phyloP scores from a whole-genome alignment of 2,888 invertebrate genomes.

The Polymixis flavicincta region DNA sequence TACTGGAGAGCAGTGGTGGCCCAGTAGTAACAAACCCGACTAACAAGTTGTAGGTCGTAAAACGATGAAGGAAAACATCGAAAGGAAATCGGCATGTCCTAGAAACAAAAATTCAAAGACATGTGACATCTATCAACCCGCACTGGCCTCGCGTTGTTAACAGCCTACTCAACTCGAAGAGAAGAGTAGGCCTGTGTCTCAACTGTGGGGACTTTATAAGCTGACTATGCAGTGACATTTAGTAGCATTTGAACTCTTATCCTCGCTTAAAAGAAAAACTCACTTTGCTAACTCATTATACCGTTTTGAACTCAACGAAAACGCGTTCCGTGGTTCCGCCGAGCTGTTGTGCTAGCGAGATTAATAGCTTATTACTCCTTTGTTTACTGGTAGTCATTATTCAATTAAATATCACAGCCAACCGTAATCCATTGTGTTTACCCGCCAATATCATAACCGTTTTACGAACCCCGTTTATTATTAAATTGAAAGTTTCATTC shows the following conservation, averaged over 20 bases:
- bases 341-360: conserved; percentile 63
- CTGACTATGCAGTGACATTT: too few species aligned
- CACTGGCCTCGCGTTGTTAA: too few species aligned
- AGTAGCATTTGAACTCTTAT: too few species aligned
- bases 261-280: neutral
- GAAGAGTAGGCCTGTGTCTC: too few species aligned
- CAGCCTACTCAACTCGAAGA: too few species aligned
- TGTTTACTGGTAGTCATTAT: conserved; percentile 79
- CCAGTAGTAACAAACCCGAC: too few species aligned
- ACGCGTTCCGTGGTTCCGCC: conserved; percentile 37
- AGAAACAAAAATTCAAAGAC: too few species aligned
- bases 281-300: neutral
- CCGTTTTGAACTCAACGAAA: neutral
- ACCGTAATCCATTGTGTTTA: conserved; percentile 60
- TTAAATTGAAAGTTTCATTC: conserved; percentile 42
- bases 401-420: conserved; percentile 76
- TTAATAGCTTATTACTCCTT: conserved; percentile 79
- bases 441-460: conserved; percentile 47
- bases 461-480: conserved; percentile 40
- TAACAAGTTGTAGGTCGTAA: too few species aligned
- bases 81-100: too few species aligned
- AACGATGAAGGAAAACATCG: too few species aligned
- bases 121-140: too few species aligned
- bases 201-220: too few species aligned
- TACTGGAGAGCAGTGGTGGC: neutral